Evolutionary conservation across 1,140 invertebrate genomes (phyloP), one percentile per base, ranked within the genome.

Genomic region (Heliconius hewitsoni): DNA sequence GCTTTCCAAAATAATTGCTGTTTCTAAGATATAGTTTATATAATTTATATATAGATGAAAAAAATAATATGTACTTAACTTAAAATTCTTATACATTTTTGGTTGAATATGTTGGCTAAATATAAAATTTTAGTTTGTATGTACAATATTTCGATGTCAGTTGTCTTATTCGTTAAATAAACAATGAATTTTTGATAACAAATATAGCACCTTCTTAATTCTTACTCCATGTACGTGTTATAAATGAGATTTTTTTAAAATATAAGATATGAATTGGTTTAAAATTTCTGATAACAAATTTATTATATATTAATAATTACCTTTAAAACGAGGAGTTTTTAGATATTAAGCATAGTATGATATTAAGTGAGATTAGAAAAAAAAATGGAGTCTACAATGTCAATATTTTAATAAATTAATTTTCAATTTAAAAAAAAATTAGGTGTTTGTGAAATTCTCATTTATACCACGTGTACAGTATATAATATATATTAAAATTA

Each of bases 181-280:
- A 70, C 73, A 78, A 78, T 77, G 75, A 72, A 71, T 71, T 81
- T 77, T 79, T 39, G 57, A 82, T 81, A 84, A 82, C 77, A 81
- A 81, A 79, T 82, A 84, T 84, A 84, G 83, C 83, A 84, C 83
- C 83, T 81, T 82, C 82, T 52, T 66, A 71, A 70, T 76, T 73
- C 76, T 70, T 46, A 79, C 60, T 66, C 60, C 34, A 74, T 73
- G 34, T 70, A 74, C 71, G 60, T 66, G 77, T 77, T 74, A 76
- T 37, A 77, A 71, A 81, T 77, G 27, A 73, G 42, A 46, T n/a
- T 57, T 30, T 42, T 74, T 23, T 42, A 66, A 42, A 19, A 34
- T 23, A 60, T n/a, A 11, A 11, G 50, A 19, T 19, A 16, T 16
- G 16, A 46, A 46, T 16, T 46, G 13, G 13, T 46, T 46, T 16